Base-by-base conservation (phyloP, 2,888 invertebrate species). In the Synanthedon andrenaeformis region DNA sequence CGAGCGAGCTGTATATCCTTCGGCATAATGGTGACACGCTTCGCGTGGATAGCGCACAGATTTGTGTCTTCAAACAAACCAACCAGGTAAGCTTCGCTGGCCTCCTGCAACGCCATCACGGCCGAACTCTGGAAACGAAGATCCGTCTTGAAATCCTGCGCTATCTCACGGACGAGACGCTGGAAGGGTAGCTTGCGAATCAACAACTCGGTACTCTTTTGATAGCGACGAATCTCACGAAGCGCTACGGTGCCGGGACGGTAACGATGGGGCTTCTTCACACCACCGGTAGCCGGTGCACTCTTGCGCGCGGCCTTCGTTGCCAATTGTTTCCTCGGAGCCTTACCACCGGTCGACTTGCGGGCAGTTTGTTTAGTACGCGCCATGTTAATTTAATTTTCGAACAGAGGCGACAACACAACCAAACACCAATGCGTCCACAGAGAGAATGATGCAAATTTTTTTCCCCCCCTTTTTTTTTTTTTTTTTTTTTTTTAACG, bases 141-240 rank as follows among this genome's bases (percentile, higher is more conserved):
- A 23, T 23, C 23, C 2, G 23, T 23, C 23, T 23, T 23, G 23
- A 23, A 23, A 23, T 23, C 92, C 61, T 93, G 92, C 0, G 93
- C 92, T 51, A 93, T 92, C 71, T 93, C 93, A 64, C 92, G 79
- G 13, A 93, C 93, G 12, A 93, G 75, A 45, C 92, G 88, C 68
- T 93, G 93, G 77, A 93, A 93, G 0, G 93, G 93, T 51, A 93
- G 74, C 67, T 93, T 93, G 57, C 92, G 82, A 67, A 93, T 92
- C 42, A 93, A 70, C 59, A 93, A 79, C 64, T 93, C 93, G 0
- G 93, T 93, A 53, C 91, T 91, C 69, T 93, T 93, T 72, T 93
- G 93, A 69, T 93, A 93, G 61, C 92, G 86, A 57, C 92, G 79
- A 49, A 92, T 93, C 76, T 93, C 93, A 62, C 92, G 84, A 51